A percentile compares a stretch with the other conserved stretches of the same genome.
These are phyloP conservation scores for Melanchra persicariae DNA, from an alignment of 2,888 invertebrate species.

Conservation along the genomic window DNA sequence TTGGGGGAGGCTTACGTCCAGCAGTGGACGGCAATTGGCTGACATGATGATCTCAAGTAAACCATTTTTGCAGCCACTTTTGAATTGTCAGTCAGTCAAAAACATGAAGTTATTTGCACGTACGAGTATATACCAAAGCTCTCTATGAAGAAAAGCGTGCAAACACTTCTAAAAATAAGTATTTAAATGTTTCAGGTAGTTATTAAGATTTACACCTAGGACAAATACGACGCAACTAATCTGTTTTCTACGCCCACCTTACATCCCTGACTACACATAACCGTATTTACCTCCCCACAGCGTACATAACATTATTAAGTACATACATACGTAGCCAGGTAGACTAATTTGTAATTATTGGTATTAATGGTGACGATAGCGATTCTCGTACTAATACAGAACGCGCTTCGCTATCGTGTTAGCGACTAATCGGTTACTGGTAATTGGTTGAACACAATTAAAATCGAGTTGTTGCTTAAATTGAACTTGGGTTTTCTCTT, in stretches of 20 bases:
- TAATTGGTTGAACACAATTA: slow-evolving; percentile 34
- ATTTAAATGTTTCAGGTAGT: no score
- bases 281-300: neutral
- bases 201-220: no score
- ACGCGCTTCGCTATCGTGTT: slow-evolving; percentile 29
- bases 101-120: no score
- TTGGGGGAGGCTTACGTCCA: no score
- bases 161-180: no score
- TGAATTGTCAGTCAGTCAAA: no score
- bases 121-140: no score
- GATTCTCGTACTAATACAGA: slow-evolving; percentile 23
- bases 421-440: slow-evolving; percentile 27
- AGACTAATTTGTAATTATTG: slow-evolving; percentile 48
- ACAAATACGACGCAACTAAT: neutral
- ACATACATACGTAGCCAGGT: slow-evolving; percentile 1
- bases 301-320: neutral
- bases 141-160: no score
- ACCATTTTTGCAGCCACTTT: no score
- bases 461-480: slow-evolving; percentile 33
- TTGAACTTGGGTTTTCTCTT: slow-evolving; percentile 11
- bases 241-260: neutral
- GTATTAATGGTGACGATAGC: slow-evolving; percentile 5
- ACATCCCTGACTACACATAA: slow-evolving; percentile 2
- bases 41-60: no score
- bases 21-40: no score